phyloP scores from a whole-genome alignment of 2,797 vertebrate species.

The Linurgus olivaceus region DNA sequence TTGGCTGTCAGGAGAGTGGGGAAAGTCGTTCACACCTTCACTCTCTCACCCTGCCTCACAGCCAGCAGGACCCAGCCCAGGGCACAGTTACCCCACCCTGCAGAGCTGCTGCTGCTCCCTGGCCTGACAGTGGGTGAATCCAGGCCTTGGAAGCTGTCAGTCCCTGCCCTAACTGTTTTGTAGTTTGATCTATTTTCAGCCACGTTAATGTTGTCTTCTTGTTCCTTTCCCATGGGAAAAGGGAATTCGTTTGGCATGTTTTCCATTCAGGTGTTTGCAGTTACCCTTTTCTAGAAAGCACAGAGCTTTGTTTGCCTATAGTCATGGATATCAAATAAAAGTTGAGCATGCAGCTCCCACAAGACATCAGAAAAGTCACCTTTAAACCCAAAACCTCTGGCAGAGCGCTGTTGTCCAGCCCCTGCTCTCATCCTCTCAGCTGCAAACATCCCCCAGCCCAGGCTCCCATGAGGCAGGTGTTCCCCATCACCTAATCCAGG shows the following conservation, averaged over 20 bases:
- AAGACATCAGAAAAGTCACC: not conserved
- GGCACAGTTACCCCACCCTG: not conserved
- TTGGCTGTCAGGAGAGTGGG: not conserved
- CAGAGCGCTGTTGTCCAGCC: not conserved
- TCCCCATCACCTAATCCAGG: not conserved
- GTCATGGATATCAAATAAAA: fast-evolving
- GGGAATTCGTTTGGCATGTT: not conserved
- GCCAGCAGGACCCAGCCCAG: not conserved
- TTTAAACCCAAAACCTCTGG: not conserved
- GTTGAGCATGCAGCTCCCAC: not conserved
- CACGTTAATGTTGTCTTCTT: not conserved
- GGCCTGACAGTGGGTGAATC: not conserved
- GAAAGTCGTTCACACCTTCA: fast-evolving
- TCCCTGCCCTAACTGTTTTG: not conserved
- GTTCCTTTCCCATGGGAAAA: not conserved
- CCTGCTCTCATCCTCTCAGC: not conserved
- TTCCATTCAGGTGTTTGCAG: not conserved
- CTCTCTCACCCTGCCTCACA: fast-evolving
- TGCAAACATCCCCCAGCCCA: not conserved
- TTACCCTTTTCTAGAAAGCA: not conserved
- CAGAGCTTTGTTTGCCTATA: not conserved
- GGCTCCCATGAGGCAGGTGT: not conserved
- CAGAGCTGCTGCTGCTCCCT: not conserved
- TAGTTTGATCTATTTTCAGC: not conserved
- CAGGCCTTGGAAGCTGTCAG: not conserved